These are phyloP conservation scores for Spodoptera littoralis DNA, from an alignment of 2,888 invertebrate genomes.

Conservation along the genomic window DNA sequence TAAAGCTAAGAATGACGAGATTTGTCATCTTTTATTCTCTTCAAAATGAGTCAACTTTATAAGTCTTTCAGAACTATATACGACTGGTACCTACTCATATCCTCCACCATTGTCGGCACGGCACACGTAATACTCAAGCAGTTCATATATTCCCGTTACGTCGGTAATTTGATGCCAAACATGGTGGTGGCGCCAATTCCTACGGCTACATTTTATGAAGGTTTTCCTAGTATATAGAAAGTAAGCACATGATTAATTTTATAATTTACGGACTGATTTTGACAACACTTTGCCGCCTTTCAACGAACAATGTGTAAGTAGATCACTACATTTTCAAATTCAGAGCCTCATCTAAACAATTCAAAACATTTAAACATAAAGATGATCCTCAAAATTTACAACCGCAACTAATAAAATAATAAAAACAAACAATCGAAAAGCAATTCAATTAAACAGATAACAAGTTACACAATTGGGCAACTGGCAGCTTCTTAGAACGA, in stretches of 20 bases:
- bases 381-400: constrained; percentile 5
- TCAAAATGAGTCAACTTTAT: not conserved
- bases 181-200: constrained; percentile 42
- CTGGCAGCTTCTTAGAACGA: constrained; percentile 42
- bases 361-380: no score
- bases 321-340: no score
- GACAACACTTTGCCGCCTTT: not conserved
- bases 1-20: not conserved
- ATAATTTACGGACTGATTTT: not conserved
- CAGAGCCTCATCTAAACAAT: no score
- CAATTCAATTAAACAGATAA: constrained; percentile 7
- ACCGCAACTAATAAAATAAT: constrained; percentile 16
- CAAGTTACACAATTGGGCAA: constrained; percentile 19
- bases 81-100: not conserved
- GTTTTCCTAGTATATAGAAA: constrained; percentile 10
- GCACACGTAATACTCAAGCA: constrained; percentile 16
- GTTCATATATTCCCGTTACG: constrained; percentile 34
- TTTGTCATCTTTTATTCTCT: not conserved
- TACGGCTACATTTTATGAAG: constrained; percentile 46
- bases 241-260: not conserved
- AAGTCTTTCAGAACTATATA: not conserved
- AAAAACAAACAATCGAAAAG: constrained; percentile 22
- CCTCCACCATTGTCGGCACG: no score
- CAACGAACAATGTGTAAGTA: no score
- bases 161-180: constrained; percentile 43